These are phyloP conservation scores for Subacronicta megacephala DNA, from an alignment of 2,888 invertebrate genomes.

Conservation along the genomic window DNA sequence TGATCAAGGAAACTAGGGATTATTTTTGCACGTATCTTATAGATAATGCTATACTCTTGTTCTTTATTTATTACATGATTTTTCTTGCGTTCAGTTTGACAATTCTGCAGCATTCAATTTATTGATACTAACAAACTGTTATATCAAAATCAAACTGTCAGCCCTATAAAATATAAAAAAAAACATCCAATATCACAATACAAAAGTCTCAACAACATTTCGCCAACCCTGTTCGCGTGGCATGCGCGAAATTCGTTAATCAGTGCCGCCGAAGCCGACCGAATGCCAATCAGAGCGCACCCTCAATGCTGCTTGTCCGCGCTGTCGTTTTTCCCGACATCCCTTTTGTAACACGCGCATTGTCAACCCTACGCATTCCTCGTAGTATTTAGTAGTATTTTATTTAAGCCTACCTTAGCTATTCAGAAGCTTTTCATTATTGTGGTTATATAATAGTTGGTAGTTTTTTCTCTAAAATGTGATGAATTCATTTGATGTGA, in stretches of 20 bases:
- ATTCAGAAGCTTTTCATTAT: constrained; percentile 37
- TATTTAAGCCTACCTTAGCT: constrained; percentile 39
- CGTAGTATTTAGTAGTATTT: constrained; percentile 37
- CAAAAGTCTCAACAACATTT: constrained; percentile 9
- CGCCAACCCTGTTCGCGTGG: constrained; percentile 54
- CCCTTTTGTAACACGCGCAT: constrained; percentile 42
- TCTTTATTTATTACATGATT: no score
- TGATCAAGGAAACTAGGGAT: no score
- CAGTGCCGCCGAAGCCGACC: constrained; percentile 66
- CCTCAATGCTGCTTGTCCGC: constrained; percentile 59
- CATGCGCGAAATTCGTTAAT: constrained; percentile 75
- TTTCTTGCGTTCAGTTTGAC: no score
- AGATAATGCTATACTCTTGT: no score
- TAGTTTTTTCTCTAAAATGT: no score
- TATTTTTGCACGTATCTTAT: no score
- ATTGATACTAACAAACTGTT: no score
- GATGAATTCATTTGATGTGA: no score
- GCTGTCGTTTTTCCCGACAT: constrained; percentile 55
- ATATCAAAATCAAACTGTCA: no score
- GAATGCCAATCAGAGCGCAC: constrained; percentile 70
- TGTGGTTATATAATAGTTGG: neutral
- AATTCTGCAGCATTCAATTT: no score
- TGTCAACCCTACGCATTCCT: constrained; percentile 37
- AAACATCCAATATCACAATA: constrained; percentile 19
- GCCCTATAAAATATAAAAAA: no score